A percentile compares a stretch with the other conserved stretches of the same genome.
phyloP scores from a whole-genome alignment of 2,888 invertebrate genomes.

The Cephus sareptanus region DNA sequence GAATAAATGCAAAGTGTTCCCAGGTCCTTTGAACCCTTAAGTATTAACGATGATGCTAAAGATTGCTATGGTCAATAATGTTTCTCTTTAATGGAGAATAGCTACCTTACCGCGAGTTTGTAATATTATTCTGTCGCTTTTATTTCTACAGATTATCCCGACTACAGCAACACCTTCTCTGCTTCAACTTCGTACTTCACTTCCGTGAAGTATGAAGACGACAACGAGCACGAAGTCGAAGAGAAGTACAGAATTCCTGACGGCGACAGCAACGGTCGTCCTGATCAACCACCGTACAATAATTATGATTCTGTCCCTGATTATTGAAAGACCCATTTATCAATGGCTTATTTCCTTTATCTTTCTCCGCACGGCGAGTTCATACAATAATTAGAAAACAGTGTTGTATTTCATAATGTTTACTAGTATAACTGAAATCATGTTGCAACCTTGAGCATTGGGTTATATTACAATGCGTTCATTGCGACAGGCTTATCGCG shows the following conservation, averaged over 20 bases:
- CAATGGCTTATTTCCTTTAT: constrained; percentile 3
- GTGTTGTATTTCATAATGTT: constrained; percentile 32
- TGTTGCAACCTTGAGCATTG: constrained; percentile 33
- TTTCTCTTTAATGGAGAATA: no score
- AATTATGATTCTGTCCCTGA: constrained; percentile 62
- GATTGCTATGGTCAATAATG: neutral
- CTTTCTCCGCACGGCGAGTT: constrained; percentile 28
- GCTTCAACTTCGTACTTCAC: constrained; percentile 71
- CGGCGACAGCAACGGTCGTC: constrained; percentile 63
- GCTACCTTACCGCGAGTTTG: neutral
- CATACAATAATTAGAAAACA: constrained; percentile 28
- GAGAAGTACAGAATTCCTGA: constrained; percentile 78
- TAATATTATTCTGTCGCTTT: constrained; percentile 6
- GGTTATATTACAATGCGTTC: neutral
- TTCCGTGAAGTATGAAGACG: constrained; percentile 77
- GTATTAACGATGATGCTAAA: neutral
- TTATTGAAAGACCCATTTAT: constrained; percentile 41
- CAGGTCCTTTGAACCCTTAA: neutral
- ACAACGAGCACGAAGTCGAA: constrained; percentile 77
- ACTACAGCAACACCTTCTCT: constrained; percentile 73
- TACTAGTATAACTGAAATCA: constrained; percentile 33
- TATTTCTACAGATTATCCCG: constrained; percentile 75
- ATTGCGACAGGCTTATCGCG: neutral
- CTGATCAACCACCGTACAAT: constrained; percentile 53
- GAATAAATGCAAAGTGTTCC: neutral